These are phyloP conservation scores for Arizona elegans DNA, from an alignment of 2,113 vertebrate genomes.

Conservation along the genomic window DNA sequence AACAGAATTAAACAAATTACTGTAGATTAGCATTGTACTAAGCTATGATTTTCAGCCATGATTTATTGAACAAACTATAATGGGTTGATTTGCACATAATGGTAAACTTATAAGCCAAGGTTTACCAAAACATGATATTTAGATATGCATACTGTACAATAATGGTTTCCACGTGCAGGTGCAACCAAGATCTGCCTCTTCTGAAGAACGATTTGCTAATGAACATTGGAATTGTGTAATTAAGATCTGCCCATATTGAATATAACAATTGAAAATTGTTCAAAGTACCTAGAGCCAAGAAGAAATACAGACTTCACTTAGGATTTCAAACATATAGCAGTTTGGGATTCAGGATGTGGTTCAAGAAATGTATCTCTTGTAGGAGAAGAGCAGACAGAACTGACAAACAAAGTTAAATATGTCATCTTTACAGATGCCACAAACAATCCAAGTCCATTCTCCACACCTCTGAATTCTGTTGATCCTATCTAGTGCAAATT, in stretches of 20 bases:
- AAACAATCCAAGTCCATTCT: background rate
- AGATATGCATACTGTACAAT: background rate
- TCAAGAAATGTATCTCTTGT: background rate
- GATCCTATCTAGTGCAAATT: background rate
- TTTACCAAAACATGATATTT: background rate
- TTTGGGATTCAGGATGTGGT: background rate
- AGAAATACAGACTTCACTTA: background rate
- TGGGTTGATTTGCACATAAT: background rate
- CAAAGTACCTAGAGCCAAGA: background rate
- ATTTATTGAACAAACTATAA: background rate
- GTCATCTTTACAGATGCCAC: background rate
- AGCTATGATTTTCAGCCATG: background rate
- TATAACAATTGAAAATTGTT: background rate
- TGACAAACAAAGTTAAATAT: background rate
- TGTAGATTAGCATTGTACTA: background rate
- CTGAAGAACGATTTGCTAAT: background rate
- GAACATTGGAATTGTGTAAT: background rate
- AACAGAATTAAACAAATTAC: background rate
- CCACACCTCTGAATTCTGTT: background rate
- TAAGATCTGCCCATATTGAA: background rate
- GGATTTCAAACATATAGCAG: background rate
- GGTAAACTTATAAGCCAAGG: background rate
- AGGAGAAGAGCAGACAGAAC: background rate
- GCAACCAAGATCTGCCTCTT: background rate
- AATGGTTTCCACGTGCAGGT: background rate